phyloP scores from a whole-genome alignment of 2,797 vertebrate species.

The Poeciliopsis presidionis region DNA sequence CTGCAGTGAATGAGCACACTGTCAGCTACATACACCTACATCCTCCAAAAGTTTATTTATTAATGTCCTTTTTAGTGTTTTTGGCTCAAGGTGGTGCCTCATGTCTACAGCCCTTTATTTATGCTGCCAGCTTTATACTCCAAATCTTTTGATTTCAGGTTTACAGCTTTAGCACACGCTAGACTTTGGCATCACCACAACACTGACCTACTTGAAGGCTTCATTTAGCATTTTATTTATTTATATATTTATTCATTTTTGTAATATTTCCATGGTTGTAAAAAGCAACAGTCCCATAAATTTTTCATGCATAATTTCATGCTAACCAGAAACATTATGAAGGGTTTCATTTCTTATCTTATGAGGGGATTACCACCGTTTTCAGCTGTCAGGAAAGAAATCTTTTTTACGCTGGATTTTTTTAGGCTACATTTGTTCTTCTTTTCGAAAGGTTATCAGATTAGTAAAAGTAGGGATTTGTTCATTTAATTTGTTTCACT shows the following conservation, averaged over 20 bases:
- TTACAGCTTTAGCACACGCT: constrained; percentile 36
- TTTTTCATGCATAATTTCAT: constrained; percentile 29
- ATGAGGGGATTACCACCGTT: not conserved
- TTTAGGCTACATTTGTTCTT: not conserved
- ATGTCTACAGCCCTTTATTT: constrained; percentile 38
- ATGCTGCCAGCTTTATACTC: constrained; percentile 42
- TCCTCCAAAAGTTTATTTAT: constrained; percentile 22
- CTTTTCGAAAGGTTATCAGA: not conserved
- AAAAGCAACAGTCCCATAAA: constrained; percentile 25
- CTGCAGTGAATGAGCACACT: constrained; percentile 16
- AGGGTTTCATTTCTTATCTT: constrained; percentile 6
- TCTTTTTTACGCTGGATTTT: not conserved
- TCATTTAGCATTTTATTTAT: constrained; percentile 29
- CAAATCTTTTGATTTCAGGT: constrained; percentile 46
- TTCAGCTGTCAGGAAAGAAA: not conserved
- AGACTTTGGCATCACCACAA: constrained; percentile 44
- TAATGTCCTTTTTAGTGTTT: constrained; percentile 24
- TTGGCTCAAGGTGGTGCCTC: constrained; percentile 46
- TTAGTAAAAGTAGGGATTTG: not conserved
- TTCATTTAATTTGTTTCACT: not conserved
- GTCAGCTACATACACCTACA: not conserved
- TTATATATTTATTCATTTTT: constrained; percentile 36
- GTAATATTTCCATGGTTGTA: constrained; percentile 35
- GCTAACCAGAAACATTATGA: constrained; percentile 22
- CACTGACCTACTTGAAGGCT: constrained; percentile 56